phyloP scores from a whole-genome alignment of 2,113 vertebrate species.

The Plecotus auritus region DNA sequence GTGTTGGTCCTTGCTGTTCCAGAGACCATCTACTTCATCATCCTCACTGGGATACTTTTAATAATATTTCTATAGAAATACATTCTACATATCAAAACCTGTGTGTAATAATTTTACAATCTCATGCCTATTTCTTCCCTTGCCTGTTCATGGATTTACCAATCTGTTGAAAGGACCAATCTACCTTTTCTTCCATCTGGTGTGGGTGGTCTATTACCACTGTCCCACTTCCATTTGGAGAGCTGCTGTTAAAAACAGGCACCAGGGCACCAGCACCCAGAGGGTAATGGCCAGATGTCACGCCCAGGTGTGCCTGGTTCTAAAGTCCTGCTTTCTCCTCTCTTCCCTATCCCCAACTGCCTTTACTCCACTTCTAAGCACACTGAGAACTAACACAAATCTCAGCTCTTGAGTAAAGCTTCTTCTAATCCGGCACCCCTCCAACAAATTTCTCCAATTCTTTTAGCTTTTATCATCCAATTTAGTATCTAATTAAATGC shows the following conservation, averaged over 20 bases:
- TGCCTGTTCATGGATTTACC: not conserved
- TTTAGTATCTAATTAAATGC: not conserved
- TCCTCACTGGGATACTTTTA: not conserved
- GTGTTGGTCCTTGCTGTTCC: not conserved
- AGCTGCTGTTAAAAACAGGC: not conserved
- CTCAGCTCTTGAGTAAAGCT: not conserved
- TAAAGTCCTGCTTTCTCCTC: not conserved
- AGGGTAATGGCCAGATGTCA: not conserved
- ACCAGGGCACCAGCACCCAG: rapidly evolving
- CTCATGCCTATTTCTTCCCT: not conserved
- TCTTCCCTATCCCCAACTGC: rapidly evolving
- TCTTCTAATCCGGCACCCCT: not conserved
- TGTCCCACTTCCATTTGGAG: not conserved
- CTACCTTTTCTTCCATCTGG: not conserved
- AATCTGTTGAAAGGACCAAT: not conserved
- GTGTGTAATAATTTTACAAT: not conserved
- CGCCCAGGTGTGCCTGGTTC: not conserved
- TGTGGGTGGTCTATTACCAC: not conserved
- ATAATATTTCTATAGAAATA: not conserved
- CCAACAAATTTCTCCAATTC: not conserved
- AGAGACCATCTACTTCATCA: not conserved
- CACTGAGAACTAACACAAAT: not conserved
- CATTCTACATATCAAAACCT: not conserved
- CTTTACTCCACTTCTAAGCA: not conserved
- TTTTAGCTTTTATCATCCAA: not conserved